Evolutionary conservation across 2,797 vertebrate genomes (phyloP), one percentile per base, ranked within the genome.

Genomic region (Monodelphis domestica): DNA sequence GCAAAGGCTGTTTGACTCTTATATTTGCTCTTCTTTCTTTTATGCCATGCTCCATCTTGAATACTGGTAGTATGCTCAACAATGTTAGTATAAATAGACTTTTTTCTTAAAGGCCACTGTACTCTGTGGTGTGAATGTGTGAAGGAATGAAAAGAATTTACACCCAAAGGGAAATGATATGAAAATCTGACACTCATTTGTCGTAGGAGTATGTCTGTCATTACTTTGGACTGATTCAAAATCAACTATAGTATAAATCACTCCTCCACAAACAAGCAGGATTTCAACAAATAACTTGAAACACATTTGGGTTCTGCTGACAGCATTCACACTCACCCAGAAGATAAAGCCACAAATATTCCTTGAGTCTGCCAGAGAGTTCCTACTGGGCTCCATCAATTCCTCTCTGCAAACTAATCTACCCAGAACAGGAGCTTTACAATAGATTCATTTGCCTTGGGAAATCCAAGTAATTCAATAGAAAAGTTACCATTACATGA

Each of bases 81-180:
- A 88, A 28, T 11, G 45, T 53, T 24, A 55, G 90, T n/a, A 91
- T 5, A 52, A 91, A 59, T 91, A 89, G 10, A 15, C 10, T 5
- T 12, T 38, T 14, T 92, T 88, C 90, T 84, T 90, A 90, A 93
- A 92, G 70, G 70, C 21, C 21, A 89, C 26, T 92, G 52, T 24
- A 92, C 12, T 92, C 26, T 56, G 91, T 91, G 88, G 52, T 94
- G 45, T 93, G 53, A 94, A 93, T 90, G 26, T 70, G 21, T 45
- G 30, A 95, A 21, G 33, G n/a, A 55, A 91, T 12, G 84, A 59
- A 24, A 92, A 92, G 95, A 91, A 70, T 92, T 87, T 59, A 54
- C 45, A 30, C 88, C 56, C 50, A 95, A 93, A 92, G 29, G 11
- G 55, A 38, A 95, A 87, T 45, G 28, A 29, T 26, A 52, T 33